phyloP scores from a whole-genome alignment of 2,113 vertebrate genomes.

The Lophius piscatorius region DNA sequence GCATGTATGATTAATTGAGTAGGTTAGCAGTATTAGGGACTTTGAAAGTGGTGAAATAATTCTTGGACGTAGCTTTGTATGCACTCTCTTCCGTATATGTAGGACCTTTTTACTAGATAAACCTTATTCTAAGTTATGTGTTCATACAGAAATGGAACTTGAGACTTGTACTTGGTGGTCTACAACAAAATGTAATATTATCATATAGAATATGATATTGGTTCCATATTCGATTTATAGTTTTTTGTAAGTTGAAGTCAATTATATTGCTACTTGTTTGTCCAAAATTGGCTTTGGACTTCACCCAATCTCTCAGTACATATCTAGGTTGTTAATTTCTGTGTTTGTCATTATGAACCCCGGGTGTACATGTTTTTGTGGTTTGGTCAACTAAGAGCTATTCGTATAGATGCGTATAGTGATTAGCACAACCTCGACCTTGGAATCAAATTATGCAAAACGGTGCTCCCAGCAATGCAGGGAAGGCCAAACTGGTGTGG shows the following conservation, averaged over 20 bases:
- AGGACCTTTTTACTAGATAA: neutral
- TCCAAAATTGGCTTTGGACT: too few relatives aligned
- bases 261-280: too few relatives aligned
- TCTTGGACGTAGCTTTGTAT: conserved; percentile 12
- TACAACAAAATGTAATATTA: too few relatives aligned
- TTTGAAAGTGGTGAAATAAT: conserved; percentile 29
- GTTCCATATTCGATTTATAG: too few relatives aligned
- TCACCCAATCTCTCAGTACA: too few relatives aligned
- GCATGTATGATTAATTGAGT: conserved; percentile 61
- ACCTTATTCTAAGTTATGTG: too few relatives aligned
- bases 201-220: too few relatives aligned
- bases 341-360: too few relatives aligned
- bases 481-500: neutral
- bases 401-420: neutral
- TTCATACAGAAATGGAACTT: too few relatives aligned
- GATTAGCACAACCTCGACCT: conserved; percentile 4
- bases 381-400: neutral
- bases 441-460: neutral
- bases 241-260: too few relatives aligned
- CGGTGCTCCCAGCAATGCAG: neutral
- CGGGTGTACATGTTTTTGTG: neutral
- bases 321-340: too few relatives aligned
- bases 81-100: neutral
- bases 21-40: conserved; percentile 34
- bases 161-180: too few relatives aligned